These are phyloP conservation scores for Hyperoodon ampullatus DNA, from an alignment of 2,113 vertebrate species.

Conservation along the genomic window DNA sequence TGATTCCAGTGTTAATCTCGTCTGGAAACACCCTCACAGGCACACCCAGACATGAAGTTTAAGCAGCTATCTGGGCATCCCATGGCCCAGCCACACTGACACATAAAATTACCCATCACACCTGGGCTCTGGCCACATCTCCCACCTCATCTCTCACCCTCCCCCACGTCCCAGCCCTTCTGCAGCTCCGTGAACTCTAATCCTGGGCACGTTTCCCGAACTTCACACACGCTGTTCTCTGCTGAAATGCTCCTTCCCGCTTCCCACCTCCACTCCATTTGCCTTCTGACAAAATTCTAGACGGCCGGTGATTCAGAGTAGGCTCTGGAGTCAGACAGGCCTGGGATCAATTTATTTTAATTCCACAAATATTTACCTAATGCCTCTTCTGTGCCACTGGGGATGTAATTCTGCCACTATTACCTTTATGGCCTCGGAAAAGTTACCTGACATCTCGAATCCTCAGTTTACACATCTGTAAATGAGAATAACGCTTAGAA, in stretches of 20 bases:
- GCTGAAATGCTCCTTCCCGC: not conserved
- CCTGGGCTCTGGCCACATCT: not conserved
- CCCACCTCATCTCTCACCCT: not conserved
- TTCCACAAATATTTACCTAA: not conserved
- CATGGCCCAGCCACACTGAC: not conserved
- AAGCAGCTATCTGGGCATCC: not conserved
- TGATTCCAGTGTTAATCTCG: not conserved
- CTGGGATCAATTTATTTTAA: not conserved
- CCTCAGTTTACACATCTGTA: not conserved
- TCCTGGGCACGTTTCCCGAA: not conserved
- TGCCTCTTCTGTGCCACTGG: not conserved
- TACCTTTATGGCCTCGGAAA: not conserved
- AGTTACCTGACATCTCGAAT: not conserved
- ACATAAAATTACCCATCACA: not conserved
- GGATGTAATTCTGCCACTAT: not conserved
- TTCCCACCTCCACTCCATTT: accelerated
- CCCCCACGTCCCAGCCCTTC: not conserved
- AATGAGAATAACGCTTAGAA: not conserved
- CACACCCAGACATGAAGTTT: not conserved
- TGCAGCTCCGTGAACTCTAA: accelerated
- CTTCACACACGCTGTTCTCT: not conserved
- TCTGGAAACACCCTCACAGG: not conserved
- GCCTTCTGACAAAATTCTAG: not conserved
- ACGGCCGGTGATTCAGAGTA: not conserved
- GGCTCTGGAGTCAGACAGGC: not conserved